A percentile compares a stretch with the other conserved stretches of the same genome.
These are phyloP conservation scores for Neolamprologus fasciatus DNA, from an alignment of 2,113 vertebrate species.

Conservation along the genomic window DNA sequence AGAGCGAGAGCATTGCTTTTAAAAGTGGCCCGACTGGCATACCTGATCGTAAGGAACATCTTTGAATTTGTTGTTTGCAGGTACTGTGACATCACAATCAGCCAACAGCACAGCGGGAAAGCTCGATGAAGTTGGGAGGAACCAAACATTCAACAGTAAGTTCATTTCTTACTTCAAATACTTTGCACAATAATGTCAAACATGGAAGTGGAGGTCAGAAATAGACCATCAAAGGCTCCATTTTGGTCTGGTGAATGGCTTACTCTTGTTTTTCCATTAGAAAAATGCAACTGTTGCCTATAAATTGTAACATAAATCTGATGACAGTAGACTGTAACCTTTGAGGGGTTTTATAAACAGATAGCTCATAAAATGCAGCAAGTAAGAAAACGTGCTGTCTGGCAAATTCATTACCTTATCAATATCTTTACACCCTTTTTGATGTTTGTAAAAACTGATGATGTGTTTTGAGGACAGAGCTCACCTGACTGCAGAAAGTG, in stretches of 20 bases:
- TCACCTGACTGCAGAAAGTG: background rate
- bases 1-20: background rate
- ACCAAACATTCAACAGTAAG: conserved; percentile 19
- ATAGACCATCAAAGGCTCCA: background rate
- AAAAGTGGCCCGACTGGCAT: background rate
- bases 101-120: background rate
- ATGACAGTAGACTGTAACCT: background rate
- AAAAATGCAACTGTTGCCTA: background rate
- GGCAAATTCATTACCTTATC: background rate
- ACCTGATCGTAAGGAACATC: background rate
- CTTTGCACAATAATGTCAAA: background rate
- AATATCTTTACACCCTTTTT: background rate
- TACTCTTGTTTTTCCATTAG: background rate
- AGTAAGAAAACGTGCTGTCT: background rate
- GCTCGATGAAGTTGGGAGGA: background rate
- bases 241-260: background rate
- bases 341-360: background rate
- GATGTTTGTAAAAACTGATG: background rate
- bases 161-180: background rate
- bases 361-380: background rate
- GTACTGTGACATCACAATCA: background rate
- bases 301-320: background rate
- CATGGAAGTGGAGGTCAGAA: background rate
- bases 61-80: background rate
- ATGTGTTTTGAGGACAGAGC: background rate